These are phyloP conservation scores for Macrocentrus cingulum DNA, from an alignment of 1,140 invertebrate genomes.

Conservation along the genomic window DNA sequence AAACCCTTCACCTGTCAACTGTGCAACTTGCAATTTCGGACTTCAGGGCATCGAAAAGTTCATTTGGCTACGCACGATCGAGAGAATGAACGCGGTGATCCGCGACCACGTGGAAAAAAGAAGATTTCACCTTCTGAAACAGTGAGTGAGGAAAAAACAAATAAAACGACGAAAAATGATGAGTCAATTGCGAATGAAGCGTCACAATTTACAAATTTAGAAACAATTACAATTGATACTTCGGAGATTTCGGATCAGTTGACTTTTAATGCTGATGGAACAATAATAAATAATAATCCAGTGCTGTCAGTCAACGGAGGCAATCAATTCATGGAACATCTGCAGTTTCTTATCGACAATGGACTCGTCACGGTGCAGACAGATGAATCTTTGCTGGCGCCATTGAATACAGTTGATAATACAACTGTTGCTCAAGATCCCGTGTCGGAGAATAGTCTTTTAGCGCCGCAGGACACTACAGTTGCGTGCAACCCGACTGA, in stretches of 20 bases:
- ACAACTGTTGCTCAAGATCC: conserved; percentile 19
- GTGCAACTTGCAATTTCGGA: conserved; percentile 68
- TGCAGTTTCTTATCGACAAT: conserved; percentile 44
- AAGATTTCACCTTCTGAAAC: conserved; percentile 32
- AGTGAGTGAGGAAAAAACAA: conserved; percentile 27
- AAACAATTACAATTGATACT: conserved; percentile 36
- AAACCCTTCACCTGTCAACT: conserved; percentile 70
- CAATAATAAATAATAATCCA: conserved; percentile 37
- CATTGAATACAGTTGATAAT: conserved; percentile 22
- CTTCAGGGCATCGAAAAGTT: conserved; percentile 68
- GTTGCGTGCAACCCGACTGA: no score
- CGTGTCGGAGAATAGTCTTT: background rate
- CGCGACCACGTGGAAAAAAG: conserved; percentile 35
- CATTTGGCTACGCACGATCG: conserved; percentile 65
- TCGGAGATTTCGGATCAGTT: conserved; percentile 37
- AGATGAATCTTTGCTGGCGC: conserved; percentile 36
- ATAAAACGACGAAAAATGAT: conserved; percentile 16
- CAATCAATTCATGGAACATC: conserved; percentile 46
- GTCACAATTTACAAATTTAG: conserved; percentile 29
- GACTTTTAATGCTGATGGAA: conserved; percentile 39
- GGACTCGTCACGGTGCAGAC: conserved; percentile 47
- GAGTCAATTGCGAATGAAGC: conserved; percentile 3
- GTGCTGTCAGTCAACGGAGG: conserved; percentile 41
- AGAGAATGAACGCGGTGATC: conserved; percentile 33
- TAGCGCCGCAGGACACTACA: background rate